Conservation (phyloP, 2,797 vertebrate genomes). For the Aselliscus stoliczkanus region DNA sequence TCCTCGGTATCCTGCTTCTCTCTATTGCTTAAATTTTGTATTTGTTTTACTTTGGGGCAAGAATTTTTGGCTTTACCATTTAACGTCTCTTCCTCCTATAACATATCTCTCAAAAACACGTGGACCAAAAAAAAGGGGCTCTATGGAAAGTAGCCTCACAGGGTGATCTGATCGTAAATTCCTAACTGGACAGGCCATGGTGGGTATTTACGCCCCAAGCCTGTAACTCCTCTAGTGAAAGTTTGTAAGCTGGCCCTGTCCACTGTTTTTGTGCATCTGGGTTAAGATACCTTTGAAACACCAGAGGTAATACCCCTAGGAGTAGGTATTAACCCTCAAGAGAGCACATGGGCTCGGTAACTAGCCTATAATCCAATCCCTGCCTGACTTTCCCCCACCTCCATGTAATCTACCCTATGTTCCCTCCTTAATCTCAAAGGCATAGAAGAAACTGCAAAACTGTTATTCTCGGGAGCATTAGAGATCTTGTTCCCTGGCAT, state of each 20-base stretch:
- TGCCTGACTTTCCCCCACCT: not conserved
- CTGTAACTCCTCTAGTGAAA: not conserved
- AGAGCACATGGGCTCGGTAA: not conserved
- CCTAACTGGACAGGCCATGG: not conserved
- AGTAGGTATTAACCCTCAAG: not conserved
- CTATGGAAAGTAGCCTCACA: not conserved
- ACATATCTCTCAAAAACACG: not conserved
- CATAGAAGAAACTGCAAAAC: not conserved
- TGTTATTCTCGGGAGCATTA: not conserved
- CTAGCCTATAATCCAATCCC: not conserved
- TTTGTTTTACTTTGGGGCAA: not conserved
- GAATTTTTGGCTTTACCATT: not conserved
- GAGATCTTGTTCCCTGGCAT: not conserved
- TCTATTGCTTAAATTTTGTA: not conserved
- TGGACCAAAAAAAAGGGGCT: not conserved
- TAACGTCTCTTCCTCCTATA: not conserved
- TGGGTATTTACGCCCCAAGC: not conserved
- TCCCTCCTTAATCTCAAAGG: not conserved
- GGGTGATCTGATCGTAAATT: not conserved
- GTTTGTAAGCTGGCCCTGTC: not conserved
- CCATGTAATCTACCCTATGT: not conserved
- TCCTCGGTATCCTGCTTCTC: not conserved
- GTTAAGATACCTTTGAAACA: not conserved
- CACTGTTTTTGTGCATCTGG: not conserved
- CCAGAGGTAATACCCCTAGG: not conserved